These are phyloP conservation scores for Apodemia zela DNA, from an alignment of 2,888 invertebrate species.

Conservation along the genomic window DNA sequence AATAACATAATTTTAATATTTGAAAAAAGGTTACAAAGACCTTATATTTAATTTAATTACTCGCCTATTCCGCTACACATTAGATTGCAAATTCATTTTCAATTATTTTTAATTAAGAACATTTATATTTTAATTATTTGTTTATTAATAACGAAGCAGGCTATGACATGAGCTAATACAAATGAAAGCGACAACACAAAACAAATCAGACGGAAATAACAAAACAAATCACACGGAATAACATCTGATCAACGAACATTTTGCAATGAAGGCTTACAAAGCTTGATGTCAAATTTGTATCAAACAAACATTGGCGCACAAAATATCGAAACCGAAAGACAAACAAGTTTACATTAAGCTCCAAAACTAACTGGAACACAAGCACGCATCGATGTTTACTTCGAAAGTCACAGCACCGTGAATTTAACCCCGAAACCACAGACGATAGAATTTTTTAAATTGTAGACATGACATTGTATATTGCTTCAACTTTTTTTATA, in stretches of 20 bases:
- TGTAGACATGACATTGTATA: background rate
- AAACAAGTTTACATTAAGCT: slow-evolving; percentile 44
- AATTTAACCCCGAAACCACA: slow-evolving; percentile 40
- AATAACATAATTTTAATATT: too few species aligned
- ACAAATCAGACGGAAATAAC: too few species aligned
- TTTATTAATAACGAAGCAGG: too few species aligned
- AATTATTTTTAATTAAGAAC: too few species aligned
- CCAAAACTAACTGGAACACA: slow-evolving; percentile 45
- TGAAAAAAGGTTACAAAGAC: too few species aligned
- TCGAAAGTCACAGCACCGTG: slow-evolving; percentile 54
- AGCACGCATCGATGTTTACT: slow-evolving; percentile 59
- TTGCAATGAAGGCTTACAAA: slow-evolving; percentile 21
- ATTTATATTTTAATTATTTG: too few species aligned
- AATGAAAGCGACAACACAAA: too few species aligned
- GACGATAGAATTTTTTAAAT: background rate
- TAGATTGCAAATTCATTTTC: too few species aligned
- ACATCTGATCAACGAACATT: background rate
- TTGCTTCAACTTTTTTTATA: background rate
- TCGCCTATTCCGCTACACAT: too few species aligned
- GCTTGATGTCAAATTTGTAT: slow-evolving; percentile 24
- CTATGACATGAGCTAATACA: too few species aligned
- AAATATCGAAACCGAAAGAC: slow-evolving; percentile 45
- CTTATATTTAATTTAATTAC: too few species aligned
- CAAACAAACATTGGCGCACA: slow-evolving; percentile 35
- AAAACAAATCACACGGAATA: background rate